Percentiles rank a stretch among this genome's conserved stretches.
These are phyloP conservation scores for Plagodis dolabraria DNA, from an alignment of 2,888 invertebrate genomes.

Conservation along the genomic window DNA sequence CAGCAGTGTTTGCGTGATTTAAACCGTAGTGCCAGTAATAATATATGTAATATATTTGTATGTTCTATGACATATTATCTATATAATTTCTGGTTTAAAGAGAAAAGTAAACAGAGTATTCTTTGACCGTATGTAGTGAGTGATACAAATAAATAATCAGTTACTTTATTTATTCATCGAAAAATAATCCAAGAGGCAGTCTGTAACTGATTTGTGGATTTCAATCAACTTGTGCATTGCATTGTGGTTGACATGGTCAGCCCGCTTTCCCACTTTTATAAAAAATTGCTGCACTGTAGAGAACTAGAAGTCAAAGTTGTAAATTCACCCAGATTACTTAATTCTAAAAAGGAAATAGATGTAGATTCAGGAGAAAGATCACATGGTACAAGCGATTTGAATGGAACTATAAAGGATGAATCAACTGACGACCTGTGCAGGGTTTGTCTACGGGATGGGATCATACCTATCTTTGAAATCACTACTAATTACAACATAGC, in stretches of 20 bases:
- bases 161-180: too few relatives aligned
- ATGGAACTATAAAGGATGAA: conserved; percentile 10
- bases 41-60: too few relatives aligned
- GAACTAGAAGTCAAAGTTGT: not conserved
- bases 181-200: too few relatives aligned
- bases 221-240: too few relatives aligned
- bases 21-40: too few relatives aligned
- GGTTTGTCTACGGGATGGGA: conserved; percentile 69
- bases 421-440: conserved; percentile 52
- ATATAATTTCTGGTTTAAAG: too few relatives aligned
- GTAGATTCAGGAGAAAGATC: not conserved
- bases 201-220: too few relatives aligned
- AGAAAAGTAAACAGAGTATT: too few relatives aligned
- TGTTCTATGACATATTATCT: too few relatives aligned
- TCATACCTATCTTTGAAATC: conserved; percentile 60
- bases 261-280: not conserved
- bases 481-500: conserved; percentile 48
- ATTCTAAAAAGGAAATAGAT: not conserved
- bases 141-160: too few relatives aligned
- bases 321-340: not conserved
- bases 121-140: too few relatives aligned
- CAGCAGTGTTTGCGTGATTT: too few relatives aligned
- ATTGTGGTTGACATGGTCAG: not conserved
- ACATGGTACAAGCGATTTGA: not conserved
- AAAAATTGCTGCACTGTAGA: not conserved